Conservation (phyloP, 2,797 vertebrate genomes). For the Melopsittacus undulatus region DNA sequence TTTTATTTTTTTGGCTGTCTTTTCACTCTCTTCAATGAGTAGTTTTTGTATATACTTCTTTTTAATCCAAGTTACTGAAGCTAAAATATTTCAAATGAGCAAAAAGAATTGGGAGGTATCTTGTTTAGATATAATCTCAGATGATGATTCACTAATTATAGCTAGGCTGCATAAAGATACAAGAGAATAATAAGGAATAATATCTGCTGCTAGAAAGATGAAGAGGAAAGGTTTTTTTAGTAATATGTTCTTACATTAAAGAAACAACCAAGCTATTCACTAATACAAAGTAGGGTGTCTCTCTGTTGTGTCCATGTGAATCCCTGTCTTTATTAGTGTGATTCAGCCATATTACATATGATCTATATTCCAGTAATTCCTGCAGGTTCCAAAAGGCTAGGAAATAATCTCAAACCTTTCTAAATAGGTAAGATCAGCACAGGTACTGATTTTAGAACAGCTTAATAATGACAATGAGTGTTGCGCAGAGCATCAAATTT, state of each 20-base stretch:
- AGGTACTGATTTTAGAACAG: neutral
- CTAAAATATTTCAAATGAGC: neutral
- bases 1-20: neutral
- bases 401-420: neutral
- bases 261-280: neutral
- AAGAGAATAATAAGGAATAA: neutral
- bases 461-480: neutral
- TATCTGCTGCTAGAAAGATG: neutral
- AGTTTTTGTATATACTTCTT: neutral
- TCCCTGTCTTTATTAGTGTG: neutral
- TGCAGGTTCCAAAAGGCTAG: neutral
- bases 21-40: neutral
- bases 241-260: neutral
- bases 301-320: neutral
- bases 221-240: neutral
- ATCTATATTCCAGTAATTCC: neutral
- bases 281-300: rapidly evolving
- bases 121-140: conserved; percentile 11
- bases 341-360: neutral
- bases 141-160: conserved; percentile 10
- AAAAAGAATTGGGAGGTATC: neutral
- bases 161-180: neutral
- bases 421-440: neutral
- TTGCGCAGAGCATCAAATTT: neutral
- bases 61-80: neutral